These are phyloP conservation scores for Zoanthus solanderi DNA, from an alignment of 92 coral and sea anemone species.

Conservation along the genomic window DNA sequence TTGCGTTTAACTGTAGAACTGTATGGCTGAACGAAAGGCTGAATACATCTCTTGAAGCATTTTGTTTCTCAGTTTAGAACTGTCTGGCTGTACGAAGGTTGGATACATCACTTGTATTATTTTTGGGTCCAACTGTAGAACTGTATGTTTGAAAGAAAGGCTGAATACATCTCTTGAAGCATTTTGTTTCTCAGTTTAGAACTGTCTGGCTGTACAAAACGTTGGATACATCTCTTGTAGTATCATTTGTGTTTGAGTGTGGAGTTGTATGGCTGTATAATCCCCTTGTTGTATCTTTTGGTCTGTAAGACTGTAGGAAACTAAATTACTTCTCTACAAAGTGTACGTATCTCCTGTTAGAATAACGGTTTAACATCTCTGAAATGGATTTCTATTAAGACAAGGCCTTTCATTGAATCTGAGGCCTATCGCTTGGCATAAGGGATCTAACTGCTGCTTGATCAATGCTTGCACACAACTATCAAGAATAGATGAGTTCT, in stretches of 20 bases:
- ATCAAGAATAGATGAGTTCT: too few relatives aligned
- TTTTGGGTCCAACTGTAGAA: not conserved
- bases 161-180: not conserved
- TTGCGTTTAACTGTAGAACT: not conserved
- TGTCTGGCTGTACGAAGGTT: not conserved
- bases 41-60: not conserved
- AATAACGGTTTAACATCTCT: too few relatives aligned
- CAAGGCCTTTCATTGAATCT: too few relatives aligned
- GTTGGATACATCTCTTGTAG: not conserved
- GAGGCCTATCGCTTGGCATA: too few relatives aligned
- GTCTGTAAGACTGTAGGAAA: too few relatives aligned
- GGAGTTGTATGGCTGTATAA: constrained; percentile 18
- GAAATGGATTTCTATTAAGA: too few relatives aligned
- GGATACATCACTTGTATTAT: not conserved
- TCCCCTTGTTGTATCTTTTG: too few relatives aligned
- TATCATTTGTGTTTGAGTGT: not conserved
- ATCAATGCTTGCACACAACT: too few relatives aligned
- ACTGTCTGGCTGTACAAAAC: not conserved
- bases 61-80: not conserved
- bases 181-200: not conserved
- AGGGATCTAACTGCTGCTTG: too few relatives aligned
- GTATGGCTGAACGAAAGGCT: not conserved
- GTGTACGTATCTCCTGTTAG: too few relatives aligned
- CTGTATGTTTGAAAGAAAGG: not conserved
- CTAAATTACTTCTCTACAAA: too few relatives aligned